Evolutionary conservation across 2,113 vertebrate species (phyloP), one percentile per base, ranked within the genome.

Genomic region (Lanius ludovicianus): DNA sequence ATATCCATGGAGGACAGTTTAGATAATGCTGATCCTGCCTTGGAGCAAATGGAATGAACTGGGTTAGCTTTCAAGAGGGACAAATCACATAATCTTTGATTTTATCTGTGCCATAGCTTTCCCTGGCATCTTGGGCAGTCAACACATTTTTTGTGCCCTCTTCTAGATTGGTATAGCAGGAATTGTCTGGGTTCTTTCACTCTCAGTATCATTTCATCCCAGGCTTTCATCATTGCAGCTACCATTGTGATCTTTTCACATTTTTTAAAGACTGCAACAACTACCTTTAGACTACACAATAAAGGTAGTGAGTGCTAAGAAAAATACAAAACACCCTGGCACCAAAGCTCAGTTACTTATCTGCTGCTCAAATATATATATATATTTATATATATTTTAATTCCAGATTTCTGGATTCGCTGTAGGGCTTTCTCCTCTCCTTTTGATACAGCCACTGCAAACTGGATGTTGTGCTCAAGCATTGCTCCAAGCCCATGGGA

Each of bases 1-100:
- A 95, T 95, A 95, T 16, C 80, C 76, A 93, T 2, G 10, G 35
- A 84, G 73, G 21, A 83, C 2, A 6, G 82, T 87, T 91, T 53
- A 89, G 84, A 93, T 84, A 90, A 81, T 41, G 39, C 68, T 84
- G 91, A 95, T 90, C 60, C 73, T 96, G 89, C 89, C 91, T 87
- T 52, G 64, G 76, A 95, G 83, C 92, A 90, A 95, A 55, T 25
- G 21, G n/a, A 83, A 74, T 0, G 6, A 90, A 75, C 68, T 59
- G 64, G 35, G 74, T 92, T 91, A 75, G 64, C 56, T 92, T 96
- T 92, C 64, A 84, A 90, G 85, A 87, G 49, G 56, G 31, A 81
- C 39, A 90, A 64, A 91, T 52, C 12, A 2, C 23, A 81, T 20
- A 27, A 33, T 31, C 60, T 60, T 67, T 90, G 44, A 64, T 81